A percentile compares a stretch with the other conserved stretches of the same genome.
Evolutionary conservation across 2,797 vertebrate genomes (phyloP).

Genomic region (Ctenosaura bakeri): DNA sequence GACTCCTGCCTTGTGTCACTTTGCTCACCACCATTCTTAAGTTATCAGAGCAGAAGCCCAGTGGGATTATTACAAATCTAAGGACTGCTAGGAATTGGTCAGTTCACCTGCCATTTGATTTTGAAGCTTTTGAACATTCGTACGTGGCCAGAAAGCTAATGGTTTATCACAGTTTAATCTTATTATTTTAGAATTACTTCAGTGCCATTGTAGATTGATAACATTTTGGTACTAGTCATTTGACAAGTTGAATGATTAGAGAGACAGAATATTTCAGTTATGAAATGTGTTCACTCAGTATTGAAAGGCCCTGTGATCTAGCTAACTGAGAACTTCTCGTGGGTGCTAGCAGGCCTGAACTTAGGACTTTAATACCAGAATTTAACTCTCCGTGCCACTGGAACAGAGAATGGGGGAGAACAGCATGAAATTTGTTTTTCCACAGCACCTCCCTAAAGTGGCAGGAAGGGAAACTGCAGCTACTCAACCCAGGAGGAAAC

Average conservation of each 20-base stretch:
- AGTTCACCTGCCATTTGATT: background rate
- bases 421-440: background rate
- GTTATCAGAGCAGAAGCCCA: background rate
- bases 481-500: background rate
- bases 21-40: background rate
- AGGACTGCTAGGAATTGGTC: background rate
- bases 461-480: background rate
- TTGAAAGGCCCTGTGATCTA: background rate
- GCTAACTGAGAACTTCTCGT: background rate
- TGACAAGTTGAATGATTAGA: background rate
- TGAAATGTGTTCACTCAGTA: background rate
- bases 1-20: no score
- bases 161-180: background rate
- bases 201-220: background rate
- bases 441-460: background rate
- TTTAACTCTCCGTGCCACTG: background rate
- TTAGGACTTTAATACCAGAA: background rate
- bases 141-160: background rate
- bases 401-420: no score
- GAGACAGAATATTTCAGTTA: background rate
- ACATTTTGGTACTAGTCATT: background rate
- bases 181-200: no score
- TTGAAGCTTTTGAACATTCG: background rate
- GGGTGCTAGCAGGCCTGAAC: background rate
- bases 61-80: background rate